Percentiles rank a stretch among this genome's conserved stretches.
Evolutionary conservation across 2,797 vertebrate genomes (phyloP).

Genomic region (Esox masquinongy): DNA sequence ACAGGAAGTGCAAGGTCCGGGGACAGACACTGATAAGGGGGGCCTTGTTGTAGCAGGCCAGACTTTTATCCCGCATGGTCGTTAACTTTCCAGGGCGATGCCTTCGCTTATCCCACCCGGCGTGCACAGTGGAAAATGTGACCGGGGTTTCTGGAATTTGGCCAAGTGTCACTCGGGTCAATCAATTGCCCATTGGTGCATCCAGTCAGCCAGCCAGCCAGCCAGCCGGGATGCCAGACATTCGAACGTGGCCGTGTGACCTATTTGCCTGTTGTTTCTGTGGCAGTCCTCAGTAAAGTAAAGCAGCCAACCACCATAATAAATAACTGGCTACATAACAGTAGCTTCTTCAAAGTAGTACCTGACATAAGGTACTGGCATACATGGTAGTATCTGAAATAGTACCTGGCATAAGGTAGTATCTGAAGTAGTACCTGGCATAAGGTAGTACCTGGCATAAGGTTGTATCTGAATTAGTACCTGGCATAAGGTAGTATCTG

Average conservation of each 20-base stretch:
- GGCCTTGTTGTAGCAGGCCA: conserved; percentile 35
- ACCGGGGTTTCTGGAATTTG: conserved; percentile 27
- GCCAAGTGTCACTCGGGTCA: conserved; percentile 29
- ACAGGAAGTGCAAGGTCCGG: conserved; percentile 43
- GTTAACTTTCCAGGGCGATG: conserved; percentile 57
- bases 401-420: too few species aligned
- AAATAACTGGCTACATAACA: not conserved
- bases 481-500: too few species aligned
- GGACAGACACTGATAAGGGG: conserved; percentile 54
- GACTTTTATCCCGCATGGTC: conserved; percentile 25
- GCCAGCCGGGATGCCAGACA: not conserved
- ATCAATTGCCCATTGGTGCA: conserved; percentile 42
- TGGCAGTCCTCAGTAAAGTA: not conserved
- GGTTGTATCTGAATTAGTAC: too few species aligned
- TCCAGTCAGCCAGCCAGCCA: not conserved
- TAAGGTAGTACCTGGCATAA: too few species aligned
- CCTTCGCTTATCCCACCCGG: conserved; percentile 24
- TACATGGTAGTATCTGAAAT: too few species aligned
- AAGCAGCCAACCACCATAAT: not conserved
- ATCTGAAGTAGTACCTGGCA: too few species aligned
- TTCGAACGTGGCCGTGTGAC: conserved; percentile 48
- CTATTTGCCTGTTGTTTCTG: conserved; percentile 15
- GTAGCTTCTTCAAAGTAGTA: too few species aligned
- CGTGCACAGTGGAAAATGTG: conserved; percentile 61
- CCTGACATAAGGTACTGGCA: too few species aligned